These are phyloP conservation scores for Sceloporus undulatus DNA, from an alignment of 2,113 vertebrate species.

Conservation along the genomic window DNA sequence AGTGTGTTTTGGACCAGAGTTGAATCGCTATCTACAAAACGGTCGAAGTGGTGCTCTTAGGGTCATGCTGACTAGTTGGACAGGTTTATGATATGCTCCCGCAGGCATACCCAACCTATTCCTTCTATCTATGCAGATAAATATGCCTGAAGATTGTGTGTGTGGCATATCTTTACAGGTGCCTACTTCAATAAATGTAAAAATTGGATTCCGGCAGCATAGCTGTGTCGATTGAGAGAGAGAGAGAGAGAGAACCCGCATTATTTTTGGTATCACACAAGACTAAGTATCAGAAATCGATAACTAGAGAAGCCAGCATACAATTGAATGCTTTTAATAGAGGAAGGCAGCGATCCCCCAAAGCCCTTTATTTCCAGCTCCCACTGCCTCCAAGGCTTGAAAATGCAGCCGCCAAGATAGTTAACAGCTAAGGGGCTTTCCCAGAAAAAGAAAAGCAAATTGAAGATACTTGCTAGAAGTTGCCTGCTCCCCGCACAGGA, in stretches of 20 bases:
- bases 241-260: background rate
- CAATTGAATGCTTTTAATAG: background rate
- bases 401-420: conserved; percentile 50
- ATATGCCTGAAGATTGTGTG: background rate
- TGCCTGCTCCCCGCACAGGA: conserved; percentile 53
- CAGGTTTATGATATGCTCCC: background rate
- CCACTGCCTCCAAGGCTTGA: background rate
- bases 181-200: conserved; percentile 13
- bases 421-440: conserved; percentile 61
- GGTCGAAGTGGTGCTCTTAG: background rate
- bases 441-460: conserved; percentile 47
- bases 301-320: fast-evolving
- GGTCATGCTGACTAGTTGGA: background rate
- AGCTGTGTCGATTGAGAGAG: conserved; percentile 2
- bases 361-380: background rate
- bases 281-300: background rate
- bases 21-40: background rate
- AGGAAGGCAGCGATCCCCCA: conserved; percentile 24
- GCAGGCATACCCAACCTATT: conserved; percentile 8
- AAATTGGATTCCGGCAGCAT: background rate
- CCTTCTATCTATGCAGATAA: background rate
- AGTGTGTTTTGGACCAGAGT: no score
- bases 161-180: background rate
- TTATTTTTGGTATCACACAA: background rate
- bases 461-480: conserved; percentile 57